These are phyloP conservation scores for Procapra przewalskii DNA, from an alignment of 2,113 vertebrate genomes.

Conservation along the genomic window DNA sequence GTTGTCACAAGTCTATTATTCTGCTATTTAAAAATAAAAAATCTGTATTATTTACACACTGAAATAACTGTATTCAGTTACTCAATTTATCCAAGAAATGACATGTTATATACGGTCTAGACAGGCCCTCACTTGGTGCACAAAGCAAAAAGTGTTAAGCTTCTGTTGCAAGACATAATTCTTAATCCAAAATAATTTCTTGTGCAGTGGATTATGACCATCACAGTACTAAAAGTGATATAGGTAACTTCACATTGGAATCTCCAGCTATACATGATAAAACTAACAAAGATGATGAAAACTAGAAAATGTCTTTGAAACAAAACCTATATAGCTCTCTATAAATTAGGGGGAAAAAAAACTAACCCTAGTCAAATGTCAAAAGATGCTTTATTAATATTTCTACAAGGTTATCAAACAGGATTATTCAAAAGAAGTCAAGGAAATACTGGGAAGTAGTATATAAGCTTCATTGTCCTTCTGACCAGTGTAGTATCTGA, in stretches of 20 bases:
- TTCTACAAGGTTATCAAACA: not conserved
- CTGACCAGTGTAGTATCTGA: not conserved
- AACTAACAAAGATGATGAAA: not conserved
- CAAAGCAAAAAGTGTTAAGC: not conserved
- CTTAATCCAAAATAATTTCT: not conserved
- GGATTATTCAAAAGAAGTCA: not conserved
- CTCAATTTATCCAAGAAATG: not conserved
- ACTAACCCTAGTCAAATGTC: not conserved
- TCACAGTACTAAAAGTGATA: not conserved
- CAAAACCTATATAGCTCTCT: not conserved
- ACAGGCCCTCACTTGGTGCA: not conserved
- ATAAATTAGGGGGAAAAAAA: not conserved
- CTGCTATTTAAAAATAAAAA: not conserved
- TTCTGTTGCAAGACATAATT: not conserved
- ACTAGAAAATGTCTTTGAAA: not conserved
- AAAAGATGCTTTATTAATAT: not conserved
- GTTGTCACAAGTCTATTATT: not conserved
- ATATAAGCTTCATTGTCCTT: not conserved
- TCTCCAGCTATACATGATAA: not conserved
- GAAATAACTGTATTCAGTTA: not conserved
- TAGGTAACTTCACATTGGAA: not conserved
- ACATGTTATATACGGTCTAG: not conserved
- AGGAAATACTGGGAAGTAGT: not conserved
- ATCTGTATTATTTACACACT: not conserved
- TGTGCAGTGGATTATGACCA: not conserved